Conservation (phyloP, 2,797 vertebrate species). For the Sebastes kiyomatsui region DNA sequence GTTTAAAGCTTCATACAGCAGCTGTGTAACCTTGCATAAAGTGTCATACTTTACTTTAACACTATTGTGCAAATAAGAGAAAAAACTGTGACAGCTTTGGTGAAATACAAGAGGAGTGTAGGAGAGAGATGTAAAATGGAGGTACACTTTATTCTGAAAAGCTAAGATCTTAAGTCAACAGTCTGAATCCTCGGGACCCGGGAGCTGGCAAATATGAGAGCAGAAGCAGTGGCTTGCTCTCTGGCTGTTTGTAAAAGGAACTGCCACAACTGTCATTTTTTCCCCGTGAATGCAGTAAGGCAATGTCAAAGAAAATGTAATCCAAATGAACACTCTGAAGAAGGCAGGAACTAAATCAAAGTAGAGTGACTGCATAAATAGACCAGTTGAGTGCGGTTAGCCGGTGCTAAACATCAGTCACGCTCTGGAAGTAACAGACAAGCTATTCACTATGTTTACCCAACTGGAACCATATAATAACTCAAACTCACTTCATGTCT, state of each 20-base stretch:
- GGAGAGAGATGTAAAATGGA: constrained; percentile 18
- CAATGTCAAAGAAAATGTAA: constrained; percentile 40
- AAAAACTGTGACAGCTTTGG: not conserved
- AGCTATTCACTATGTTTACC: constrained; percentile 21
- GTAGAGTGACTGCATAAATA: constrained; percentile 29
- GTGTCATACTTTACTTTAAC: not conserved
- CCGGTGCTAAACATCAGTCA: constrained; percentile 40
- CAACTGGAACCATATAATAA: constrained; percentile 31
- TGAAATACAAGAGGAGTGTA: not conserved
- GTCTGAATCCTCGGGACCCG: constrained; percentile 25
- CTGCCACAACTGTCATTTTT: constrained; percentile 35
- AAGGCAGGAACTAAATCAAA: constrained; percentile 37
- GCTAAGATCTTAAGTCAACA: constrained; percentile 34
- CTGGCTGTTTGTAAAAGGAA: constrained; percentile 38
- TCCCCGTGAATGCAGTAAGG: constrained; percentile 15
- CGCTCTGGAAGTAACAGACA: constrained; percentile 19
- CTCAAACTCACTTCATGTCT: constrained; percentile 19
- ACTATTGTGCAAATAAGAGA: not conserved
- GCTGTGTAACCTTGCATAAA: not conserved
- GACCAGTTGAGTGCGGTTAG: constrained; percentile 37
- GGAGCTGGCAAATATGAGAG: constrained; percentile 29
- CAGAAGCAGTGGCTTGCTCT: constrained; percentile 11
- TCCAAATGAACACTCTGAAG: constrained; percentile 33
- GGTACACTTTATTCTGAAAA: constrained; percentile 44
- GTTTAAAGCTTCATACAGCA: not conserved